Base-by-base conservation (phyloP, 2,113 vertebrate genomes). In the Phocoena phocoena region DNA sequence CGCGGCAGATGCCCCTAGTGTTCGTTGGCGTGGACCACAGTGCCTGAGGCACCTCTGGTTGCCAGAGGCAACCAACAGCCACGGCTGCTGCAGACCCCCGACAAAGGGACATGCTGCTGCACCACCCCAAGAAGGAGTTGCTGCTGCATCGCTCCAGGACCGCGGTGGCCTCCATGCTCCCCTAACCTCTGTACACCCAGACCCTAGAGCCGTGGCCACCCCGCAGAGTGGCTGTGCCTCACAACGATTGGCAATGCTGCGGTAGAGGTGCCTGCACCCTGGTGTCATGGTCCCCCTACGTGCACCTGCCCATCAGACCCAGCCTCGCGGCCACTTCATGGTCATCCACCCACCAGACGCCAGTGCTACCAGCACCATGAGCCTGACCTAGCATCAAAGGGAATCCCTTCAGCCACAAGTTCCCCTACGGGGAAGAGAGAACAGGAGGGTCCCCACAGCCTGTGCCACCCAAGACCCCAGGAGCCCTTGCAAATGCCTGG, bases 201-300 rank as follows among this genome's bases (percentile, higher is more conserved):
- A 12, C 58, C 80, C 58, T 25, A 18, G 36, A 26, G 44, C 44
- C 31, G 4, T 6, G 74, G 74, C 74, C 28, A 50, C 6, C 44
- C 36, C 58, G 3, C 31, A n/a, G 53, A 1, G 9, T 44, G 31
- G 11, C 31, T 13, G 17, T 5, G 4, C 7, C 8, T 33, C 76
- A 79, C n/a, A 8, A 60, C 77, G 12, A 21, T 60, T 36, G 10
- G 10, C 76, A 14, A 8, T 20, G 55, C 11, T 23, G 10, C 0
- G 1, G 4, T 18, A 44, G 44, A 33, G 10, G 47, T 53, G 4
- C 47, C 74, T 21, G 44, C 17, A 6, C 28, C 47, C 15, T 18
- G 44, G 28, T 33, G 8, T 17, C 67, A 36, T 1, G 0, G 67
- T 47, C 60, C 17, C 81, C 20, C 17, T 2, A 1, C 7, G 0